phyloP scores from a whole-genome alignment of 2,888 invertebrate species.

The Stenodema calcarata region DNA sequence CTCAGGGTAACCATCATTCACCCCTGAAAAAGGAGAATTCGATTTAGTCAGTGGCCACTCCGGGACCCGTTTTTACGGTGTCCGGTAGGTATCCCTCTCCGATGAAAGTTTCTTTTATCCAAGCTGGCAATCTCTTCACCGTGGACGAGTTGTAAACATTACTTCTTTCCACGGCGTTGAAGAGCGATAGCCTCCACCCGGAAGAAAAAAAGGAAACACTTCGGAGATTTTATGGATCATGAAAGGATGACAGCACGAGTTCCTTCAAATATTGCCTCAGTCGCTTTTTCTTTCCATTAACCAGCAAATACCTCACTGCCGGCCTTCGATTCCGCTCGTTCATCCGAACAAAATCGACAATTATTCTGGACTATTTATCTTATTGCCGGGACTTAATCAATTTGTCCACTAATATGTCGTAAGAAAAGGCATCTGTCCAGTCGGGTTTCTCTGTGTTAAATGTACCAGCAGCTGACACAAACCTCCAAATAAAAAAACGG shows the following conservation, averaged over 20 bases:
- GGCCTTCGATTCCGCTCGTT: too few species aligned
- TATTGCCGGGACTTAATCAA: too few species aligned
- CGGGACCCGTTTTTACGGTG: neutral
- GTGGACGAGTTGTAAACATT: neutral
- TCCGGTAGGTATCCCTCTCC: neutral
- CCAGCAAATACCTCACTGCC: neutral
- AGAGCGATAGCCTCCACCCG: neutral
- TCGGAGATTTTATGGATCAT: neutral
- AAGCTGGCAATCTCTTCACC: neutral
- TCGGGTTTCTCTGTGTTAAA: too few species aligned
- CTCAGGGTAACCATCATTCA: neutral
- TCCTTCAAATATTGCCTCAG: neutral
- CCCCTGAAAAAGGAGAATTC: neutral
- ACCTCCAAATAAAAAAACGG: too few species aligned
- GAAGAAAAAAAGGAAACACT: neutral
- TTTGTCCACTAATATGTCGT: too few species aligned
- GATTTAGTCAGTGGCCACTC: neutral
- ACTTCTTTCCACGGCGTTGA: neutral
- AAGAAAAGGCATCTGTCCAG: too few species aligned
- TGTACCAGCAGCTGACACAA: too few species aligned
- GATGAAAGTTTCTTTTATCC: neutral
- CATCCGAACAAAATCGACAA: too few species aligned
- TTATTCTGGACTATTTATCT: too few species aligned
- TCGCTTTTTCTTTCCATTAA: neutral
- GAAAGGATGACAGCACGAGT: neutral